Evolutionary conservation across 2,113 vertebrate species (phyloP).

Genomic region (Hypocryptadius cinnamomeus): DNA sequence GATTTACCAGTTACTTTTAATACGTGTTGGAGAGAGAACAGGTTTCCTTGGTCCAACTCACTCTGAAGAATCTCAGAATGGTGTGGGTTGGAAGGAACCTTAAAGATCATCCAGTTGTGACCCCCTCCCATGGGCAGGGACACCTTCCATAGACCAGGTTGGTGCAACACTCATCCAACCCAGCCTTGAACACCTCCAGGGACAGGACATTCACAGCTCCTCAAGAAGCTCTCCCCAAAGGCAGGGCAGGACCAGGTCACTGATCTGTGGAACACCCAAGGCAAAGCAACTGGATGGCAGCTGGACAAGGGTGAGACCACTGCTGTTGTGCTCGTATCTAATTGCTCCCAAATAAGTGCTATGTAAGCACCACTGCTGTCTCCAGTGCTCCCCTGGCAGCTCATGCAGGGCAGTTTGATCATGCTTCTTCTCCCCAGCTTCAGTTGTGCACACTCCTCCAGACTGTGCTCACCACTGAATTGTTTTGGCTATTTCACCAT

Average conservation of each 20-base stretch:
- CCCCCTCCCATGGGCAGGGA: neutral
- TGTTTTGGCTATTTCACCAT: neutral
- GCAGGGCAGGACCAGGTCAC: neutral
- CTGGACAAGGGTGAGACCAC: neutral
- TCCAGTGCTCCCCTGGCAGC: neutral
- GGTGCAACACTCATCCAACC: neutral
- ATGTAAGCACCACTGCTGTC: neutral
- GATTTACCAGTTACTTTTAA: neutral
- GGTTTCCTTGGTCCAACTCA: accelerated
- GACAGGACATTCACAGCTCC: neutral
- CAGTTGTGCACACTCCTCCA: neutral
- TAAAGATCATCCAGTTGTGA: neutral
- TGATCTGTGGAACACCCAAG: neutral
- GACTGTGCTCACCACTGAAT: accelerated
- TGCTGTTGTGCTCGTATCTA: neutral
- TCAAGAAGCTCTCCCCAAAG: neutral
- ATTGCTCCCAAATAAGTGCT: neutral
- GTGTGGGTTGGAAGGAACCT: neutral
- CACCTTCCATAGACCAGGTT: neutral
- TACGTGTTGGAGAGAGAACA: neutral
- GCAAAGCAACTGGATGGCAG: neutral
- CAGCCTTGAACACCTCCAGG: neutral
- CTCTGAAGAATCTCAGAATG: neutral
- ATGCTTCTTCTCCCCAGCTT: neutral
- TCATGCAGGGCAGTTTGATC: neutral